Base-by-base conservation (phyloP, 2,888 invertebrate species). In the Acheta domesticus region DNA sequence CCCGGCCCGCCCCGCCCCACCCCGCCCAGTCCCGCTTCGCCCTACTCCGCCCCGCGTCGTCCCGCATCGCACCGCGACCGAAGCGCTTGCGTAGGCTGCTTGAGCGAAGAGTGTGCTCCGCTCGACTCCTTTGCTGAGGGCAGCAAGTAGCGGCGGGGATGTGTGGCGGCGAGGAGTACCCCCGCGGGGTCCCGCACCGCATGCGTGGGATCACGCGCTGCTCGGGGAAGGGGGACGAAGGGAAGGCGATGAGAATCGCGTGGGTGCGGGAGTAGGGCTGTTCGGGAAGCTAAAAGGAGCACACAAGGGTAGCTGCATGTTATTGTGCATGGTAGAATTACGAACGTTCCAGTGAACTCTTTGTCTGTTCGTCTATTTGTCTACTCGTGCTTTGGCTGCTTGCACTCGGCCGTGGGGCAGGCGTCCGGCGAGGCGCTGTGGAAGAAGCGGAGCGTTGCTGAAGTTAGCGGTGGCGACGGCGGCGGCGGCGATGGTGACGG, bases 341-440 rank as follows among this genome's bases (percentile, higher is more conserved):
- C 8, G 62, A 16, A 62, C 62, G 62, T 19, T n/a, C 62, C 62
- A 62, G 62, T n/a, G 62, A n/a, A n/a, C 62, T 62, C 62, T 62
- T 62, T 62, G 62, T 62, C 62, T 62, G 62, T 62, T 62, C n/a
- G 62, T 62, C 62, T 62, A n/a, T 62, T 62, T 62, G 62, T 62
- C 16, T 62, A 62, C 62, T 62, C n/a, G 62, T 62, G 62, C 62
- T 62, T n/a, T 62, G 62, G 62, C 16, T 62, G 62, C 62, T 14
- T n/a, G 62, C 62, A 19, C 62, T n/a, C 62, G 62, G 62, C 62
- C 14, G 62, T 14, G 62, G 14, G 62, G 14, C 62, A n/a, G 62
- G 14, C 62, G 16, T 14, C 62, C 4, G 16, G 62, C 62, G 62
- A n/a, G n/a, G 8, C 16, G n/a, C 16, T 14, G 62, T n/a, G 62